phyloP scores from a whole-genome alignment of 2,797 vertebrate genomes.

The Nannoperca obscura region DNA sequence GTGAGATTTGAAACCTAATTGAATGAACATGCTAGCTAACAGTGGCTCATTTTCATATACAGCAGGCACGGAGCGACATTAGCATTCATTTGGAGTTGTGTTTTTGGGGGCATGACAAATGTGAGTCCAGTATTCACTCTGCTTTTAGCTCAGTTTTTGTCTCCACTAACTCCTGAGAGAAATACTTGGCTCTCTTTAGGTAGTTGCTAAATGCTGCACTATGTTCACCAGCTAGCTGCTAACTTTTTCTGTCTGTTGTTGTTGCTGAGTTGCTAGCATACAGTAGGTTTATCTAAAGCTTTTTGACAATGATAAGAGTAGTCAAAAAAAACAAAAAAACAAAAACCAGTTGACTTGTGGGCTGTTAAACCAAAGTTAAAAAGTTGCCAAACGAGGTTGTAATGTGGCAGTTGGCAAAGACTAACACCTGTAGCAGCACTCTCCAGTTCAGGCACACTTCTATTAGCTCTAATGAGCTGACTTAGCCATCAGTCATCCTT shows the following conservation, averaged over 20 bases:
- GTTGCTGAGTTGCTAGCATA: neutral
- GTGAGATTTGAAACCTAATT: slow-evolving; percentile 1
- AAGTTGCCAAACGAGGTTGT: neutral
- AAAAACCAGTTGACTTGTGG: neutral
- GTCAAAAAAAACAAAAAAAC: neutral
- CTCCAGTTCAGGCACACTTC: slow-evolving; percentile 38
- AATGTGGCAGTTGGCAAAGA: slow-evolving; percentile 36
- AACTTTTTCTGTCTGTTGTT: neutral
- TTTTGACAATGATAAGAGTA: neutral
- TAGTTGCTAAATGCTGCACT: neutral
- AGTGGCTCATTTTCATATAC: neutral
- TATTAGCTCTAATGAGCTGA: slow-evolving; percentile 43
- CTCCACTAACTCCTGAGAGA: neutral
- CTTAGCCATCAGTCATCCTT: neutral
- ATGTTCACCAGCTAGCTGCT: neutral
- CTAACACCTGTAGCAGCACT: slow-evolving; percentile 4
- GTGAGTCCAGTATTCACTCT: neutral
- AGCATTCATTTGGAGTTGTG: neutral
- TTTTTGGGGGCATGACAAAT: neutral
- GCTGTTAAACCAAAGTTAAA: neutral
- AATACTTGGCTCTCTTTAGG: neutral
- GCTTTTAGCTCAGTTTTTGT: neutral
- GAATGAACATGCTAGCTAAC: neutral
- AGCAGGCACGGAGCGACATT: neutral
- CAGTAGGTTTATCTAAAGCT: too few relatives aligned